These are phyloP conservation scores for Xylota segnis DNA, from an alignment of 2,888 invertebrate genomes.

Conservation along the genomic window DNA sequence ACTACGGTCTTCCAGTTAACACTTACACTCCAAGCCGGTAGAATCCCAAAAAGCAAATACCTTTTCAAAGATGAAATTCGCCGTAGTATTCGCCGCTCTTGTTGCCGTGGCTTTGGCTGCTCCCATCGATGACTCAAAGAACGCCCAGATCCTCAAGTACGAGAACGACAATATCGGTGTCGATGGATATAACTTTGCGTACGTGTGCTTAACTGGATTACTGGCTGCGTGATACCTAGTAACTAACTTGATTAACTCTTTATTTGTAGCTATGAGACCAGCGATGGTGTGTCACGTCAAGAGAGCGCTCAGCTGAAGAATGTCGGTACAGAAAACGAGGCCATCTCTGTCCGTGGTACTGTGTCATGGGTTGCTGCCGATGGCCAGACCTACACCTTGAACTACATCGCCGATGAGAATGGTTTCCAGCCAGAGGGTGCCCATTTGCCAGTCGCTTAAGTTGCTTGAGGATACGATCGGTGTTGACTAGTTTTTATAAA, in stretches of 20 bases:
- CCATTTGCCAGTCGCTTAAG: constrained; percentile 80
- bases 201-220: constrained; percentile 76
- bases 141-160: constrained; percentile 87
- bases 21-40: background rate
- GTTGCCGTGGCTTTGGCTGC: constrained; percentile 82
- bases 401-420: constrained; percentile 86
- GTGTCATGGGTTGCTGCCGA: constrained; percentile 85
- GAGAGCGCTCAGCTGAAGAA: constrained; percentile 84
- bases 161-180: constrained; percentile 85
- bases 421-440: constrained; percentile 85
- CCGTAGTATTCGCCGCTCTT: constrained; percentile 83
- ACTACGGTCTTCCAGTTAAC: constrained; percentile 52
- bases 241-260: background rate
- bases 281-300: constrained; percentile 84
- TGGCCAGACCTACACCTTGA: constrained; percentile 85
- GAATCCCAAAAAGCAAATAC: background rate
- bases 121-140: constrained; percentile 83
- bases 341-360: constrained; percentile 80
- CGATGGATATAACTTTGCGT: constrained; percentile 82
- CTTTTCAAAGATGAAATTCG: constrained; percentile 79
- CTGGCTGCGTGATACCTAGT: background rate
- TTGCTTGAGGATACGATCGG: background rate
- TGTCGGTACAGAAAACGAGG: constrained; percentile 81
- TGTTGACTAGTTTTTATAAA: constrained; percentile 64
- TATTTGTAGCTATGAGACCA: constrained; percentile 82